phyloP scores from a whole-genome alignment of 2,113 vertebrate genomes.

The Hydrochoerus hydrochaeris region DNA sequence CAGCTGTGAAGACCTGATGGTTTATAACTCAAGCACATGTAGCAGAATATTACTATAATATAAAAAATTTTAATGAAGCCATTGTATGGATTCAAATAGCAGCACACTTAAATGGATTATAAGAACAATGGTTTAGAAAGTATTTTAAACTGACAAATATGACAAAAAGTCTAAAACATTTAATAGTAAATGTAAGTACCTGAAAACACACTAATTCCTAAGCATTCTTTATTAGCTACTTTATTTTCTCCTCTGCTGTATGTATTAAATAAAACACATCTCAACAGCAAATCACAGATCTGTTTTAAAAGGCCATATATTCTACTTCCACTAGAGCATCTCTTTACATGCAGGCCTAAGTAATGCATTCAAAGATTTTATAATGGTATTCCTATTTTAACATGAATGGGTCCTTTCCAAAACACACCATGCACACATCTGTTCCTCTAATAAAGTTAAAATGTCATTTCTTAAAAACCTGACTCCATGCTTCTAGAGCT shows the following conservation, averaged over 20 bases:
- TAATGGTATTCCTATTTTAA: not conserved
- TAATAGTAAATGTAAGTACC: conserved; percentile 19
- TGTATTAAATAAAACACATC: not conserved
- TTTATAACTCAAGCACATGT: not conserved
- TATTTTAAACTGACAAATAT: not conserved
- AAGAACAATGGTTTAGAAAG: conserved; percentile 14
- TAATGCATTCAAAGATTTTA: not conserved
- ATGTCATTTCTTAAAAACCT: not conserved
- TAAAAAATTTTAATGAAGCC: not conserved
- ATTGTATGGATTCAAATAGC: not conserved
- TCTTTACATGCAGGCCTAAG: not conserved
- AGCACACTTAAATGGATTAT: not conserved
- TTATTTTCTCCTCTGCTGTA: not conserved
- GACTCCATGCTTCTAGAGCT: not conserved
- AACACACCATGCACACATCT: not conserved
- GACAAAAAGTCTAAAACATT: not conserved
- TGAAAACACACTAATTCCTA: conserved; percentile 45
- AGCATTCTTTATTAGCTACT: not conserved
- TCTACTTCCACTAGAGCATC: not conserved
- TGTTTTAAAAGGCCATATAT: not conserved
- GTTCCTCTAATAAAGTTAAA: conserved; percentile 38
- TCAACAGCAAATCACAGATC: not conserved
- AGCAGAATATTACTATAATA: not conserved
- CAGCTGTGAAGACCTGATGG: not conserved
- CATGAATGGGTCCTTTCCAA: not conserved